phyloP scores from a whole-genome alignment of 2,113 vertebrate genomes.

The Passerina amoena region DNA sequence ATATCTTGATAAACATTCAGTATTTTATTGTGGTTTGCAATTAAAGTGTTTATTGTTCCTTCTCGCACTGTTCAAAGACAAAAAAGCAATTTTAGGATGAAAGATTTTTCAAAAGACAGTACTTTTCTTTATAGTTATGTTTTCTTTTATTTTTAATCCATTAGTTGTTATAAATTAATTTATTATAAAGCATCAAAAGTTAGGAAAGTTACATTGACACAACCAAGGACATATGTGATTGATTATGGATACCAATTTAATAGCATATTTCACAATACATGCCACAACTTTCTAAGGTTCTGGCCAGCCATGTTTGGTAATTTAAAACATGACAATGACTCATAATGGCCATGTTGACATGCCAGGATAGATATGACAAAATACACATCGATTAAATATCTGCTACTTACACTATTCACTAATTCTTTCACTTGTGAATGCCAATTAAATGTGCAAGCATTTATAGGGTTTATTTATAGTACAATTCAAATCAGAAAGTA shows the following conservation, averaged over 20 bases:
- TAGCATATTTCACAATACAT: not conserved
- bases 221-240: not conserved
- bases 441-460: not conserved
- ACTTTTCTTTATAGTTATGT: not conserved
- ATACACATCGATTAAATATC: not conserved
- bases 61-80: constrained; percentile 82
- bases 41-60: constrained; percentile 86
- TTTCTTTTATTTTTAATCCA: not conserved
- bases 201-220: not conserved
- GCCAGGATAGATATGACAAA: not conserved
- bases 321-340: not conserved
- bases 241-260: not conserved
- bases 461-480: not conserved
- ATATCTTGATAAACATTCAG: constrained; percentile 93
- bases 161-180: not conserved
- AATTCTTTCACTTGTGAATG: not conserved
- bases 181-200: not conserved
- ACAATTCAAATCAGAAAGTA: not conserved
- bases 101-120: not conserved
- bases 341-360: not conserved
- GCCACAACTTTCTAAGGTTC: not conserved
- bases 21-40: constrained; percentile 90
- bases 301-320: not conserved
- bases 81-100: not conserved
- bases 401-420: not conserved